A percentile compares a stretch with the other conserved stretches of the same genome.
Conservation (phyloP, 2,888 invertebrate genomes). For the Sisyra terminalis region DNA sequence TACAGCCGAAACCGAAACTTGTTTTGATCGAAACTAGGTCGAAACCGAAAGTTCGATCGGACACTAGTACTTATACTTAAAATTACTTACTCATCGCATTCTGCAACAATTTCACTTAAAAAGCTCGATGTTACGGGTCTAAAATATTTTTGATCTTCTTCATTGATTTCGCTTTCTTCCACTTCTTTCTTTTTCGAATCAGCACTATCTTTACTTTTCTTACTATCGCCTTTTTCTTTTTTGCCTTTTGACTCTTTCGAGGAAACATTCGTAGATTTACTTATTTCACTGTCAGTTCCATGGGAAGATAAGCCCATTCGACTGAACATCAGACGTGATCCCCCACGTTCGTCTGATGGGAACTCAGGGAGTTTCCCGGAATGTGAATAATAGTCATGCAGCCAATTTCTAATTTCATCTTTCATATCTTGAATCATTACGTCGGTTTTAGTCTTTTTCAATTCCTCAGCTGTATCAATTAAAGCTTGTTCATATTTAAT, state of each 20-base stretch:
- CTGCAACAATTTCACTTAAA: slow-evolving; percentile 49
- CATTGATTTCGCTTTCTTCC: slow-evolving; percentile 34
- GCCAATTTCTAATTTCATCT: slow-evolving; percentile 77
- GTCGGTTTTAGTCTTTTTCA: slow-evolving; percentile 53
- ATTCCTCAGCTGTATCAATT: slow-evolving; percentile 38
- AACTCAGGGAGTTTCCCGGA: slow-evolving; percentile 82
- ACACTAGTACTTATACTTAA: slow-evolving; percentile 8
- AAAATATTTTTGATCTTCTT: slow-evolving; percentile 47
- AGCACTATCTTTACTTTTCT: slow-evolving; percentile 33
- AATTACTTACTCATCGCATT: slow-evolving; percentile 47
- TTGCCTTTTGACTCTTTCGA: slow-evolving; percentile 67
- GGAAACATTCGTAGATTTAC: slow-evolving; percentile 59
- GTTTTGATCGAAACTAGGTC: background rate
- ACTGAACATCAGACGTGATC: slow-evolving; percentile 70
- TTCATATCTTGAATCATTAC: slow-evolving; percentile 73
- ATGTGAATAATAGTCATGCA: slow-evolving; percentile 63
- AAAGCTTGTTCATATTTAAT: slow-evolving; percentile 54
- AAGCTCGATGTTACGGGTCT: slow-evolving; percentile 56
- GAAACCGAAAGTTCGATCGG: no score
- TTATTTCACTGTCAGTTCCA: slow-evolving; percentile 63
- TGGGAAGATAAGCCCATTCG: slow-evolving; percentile 35
- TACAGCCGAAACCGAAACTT: background rate
- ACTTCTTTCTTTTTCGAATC: slow-evolving; percentile 11
- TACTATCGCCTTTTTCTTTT: slow-evolving; percentile 44
- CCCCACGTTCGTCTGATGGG: slow-evolving; percentile 82